Base-by-base conservation (phyloP, 2,888 invertebrate species). In the Prosopocoilus inquinatus region DNA sequence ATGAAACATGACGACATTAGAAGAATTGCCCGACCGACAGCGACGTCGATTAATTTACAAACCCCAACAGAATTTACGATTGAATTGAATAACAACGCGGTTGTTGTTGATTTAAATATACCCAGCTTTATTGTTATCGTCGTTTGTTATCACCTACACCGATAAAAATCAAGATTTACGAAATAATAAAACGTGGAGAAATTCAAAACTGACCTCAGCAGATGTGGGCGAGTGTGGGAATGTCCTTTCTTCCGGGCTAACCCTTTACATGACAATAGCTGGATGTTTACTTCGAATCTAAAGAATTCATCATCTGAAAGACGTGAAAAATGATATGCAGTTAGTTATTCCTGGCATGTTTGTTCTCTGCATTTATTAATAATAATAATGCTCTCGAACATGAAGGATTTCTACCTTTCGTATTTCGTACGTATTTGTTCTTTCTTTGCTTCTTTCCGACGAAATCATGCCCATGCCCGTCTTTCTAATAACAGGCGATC, bases 161-260 rank as follows among this genome's bases (percentile, higher is more conserved):
- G 51, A 51, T 56, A 43, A 43, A 4, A 45, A 52, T 56, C 56
- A 52, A 51, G 50, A 51, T 51, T 47, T 47, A 47, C 51, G 52
- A 50, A 56, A 56, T 56, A 56, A 58, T 56, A 53, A 47, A 53
- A 46, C 50, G 48, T 39, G 55, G 45, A 52, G 48, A 55, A 57
- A 47, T 56, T 52, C 43, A 38, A 52, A 57, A 57, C 58, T 61
- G 59, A 58, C 52, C 51, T 50, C 43, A 51, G 57, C 62, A 62
- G 62, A 62, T 64, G 64, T 64, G 57, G 61, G 60, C 55, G 55
- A 55, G 61, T 64, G 64, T 64, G 64, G 62, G 64, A 64, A 64
- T 64, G 53, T 56, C 56, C 55, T 47, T 52, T 56, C 45, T 28
- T 54, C 32, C 53, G 41, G 50, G 47, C 49, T 52, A 63, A 63